Conservation (phyloP, 2,888 invertebrate species). For the Apamea sordens region DNA sequence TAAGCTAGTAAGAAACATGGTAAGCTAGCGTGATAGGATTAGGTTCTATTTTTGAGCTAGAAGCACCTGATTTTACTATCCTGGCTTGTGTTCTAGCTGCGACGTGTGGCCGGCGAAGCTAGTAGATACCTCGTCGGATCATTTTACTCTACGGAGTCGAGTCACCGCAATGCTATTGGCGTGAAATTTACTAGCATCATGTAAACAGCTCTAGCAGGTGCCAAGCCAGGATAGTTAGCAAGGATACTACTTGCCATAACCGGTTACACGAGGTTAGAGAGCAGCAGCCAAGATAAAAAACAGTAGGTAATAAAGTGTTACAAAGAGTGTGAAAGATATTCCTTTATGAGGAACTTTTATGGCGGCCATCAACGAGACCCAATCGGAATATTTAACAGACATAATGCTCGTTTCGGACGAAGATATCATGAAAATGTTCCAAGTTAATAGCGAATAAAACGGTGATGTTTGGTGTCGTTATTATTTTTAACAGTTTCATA, state of each 20-base stretch:
- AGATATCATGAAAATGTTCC: slow-evolving; percentile 42
- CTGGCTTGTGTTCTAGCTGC: neutral
- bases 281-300: slow-evolving; percentile 46
- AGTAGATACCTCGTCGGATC: neutral
- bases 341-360: slow-evolving; percentile 70
- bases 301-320: slow-evolving; percentile 68
- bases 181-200: neutral
- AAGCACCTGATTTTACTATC: neutral
- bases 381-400: slow-evolving; percentile 67
- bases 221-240: neutral
- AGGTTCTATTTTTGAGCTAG: neutral
- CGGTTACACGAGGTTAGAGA: neutral
- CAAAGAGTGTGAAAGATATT: slow-evolving; percentile 68
- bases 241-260: neutral
- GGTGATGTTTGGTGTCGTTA: slow-evolving; percentile 38
- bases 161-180: neutral
- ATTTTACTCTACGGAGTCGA: neutral
- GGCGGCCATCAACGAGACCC: slow-evolving; percentile 63
- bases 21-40: neutral
- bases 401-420: slow-evolving; percentile 46
- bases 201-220: neutral
- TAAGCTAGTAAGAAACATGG: neutral
- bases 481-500: slow-evolving; percentile 28
- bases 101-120: neutral
- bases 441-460: slow-evolving; percentile 56